Base-by-base conservation (phyloP, 1,140 invertebrate genomes). In the Drosophila sulfurigaster region DNA sequence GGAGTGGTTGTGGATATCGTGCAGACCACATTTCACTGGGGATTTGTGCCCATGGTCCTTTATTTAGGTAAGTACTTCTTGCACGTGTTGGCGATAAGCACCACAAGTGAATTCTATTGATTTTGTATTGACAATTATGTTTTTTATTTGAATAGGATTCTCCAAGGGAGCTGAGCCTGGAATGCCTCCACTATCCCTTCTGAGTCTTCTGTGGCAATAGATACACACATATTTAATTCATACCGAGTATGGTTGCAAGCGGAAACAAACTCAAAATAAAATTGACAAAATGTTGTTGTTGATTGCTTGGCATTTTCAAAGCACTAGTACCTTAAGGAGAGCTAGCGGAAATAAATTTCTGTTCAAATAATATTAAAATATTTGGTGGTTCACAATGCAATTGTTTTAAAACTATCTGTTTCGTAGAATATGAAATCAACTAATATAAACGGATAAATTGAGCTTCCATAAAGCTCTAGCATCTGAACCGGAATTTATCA, bases 1-100 rank as follows among this genome's bases (percentile, higher is more conserved):
- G 93, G 93, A 10, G 86, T 94, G 5, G 94, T 96, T 7, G 92
- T 95, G 41, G 93, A 94, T 11, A 74, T 94, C 2, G 93, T 93
- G 3, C 95, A 95, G 91, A 94, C 93, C 3, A 91, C 94, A 56
- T 96, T 96, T 68, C 95, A 96, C 78, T 96, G 95, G 94, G 95
- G 95, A 32, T 96, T 96, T 56, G 94, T 96, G 68, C 95, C 95
- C 1, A 93, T 95, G 8, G 94, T 96, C 30, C 76, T 96, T 3
- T 96, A 95, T 93, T 93, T 96, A 93, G 95, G 95, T 96, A 94
- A 94, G 93, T 90, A 10, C 7, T 15, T 1, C 45, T 8, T 25
- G 57, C 78, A 82, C 77, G 83, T 78, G 56, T 11, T 13, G 49
- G 30, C 71, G 75, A 70, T 70, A 71, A 72, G 74, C 63, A 16